phyloP scores from a whole-genome alignment of 2,888 invertebrate genomes.

The Willowsia nigromaculata region DNA sequence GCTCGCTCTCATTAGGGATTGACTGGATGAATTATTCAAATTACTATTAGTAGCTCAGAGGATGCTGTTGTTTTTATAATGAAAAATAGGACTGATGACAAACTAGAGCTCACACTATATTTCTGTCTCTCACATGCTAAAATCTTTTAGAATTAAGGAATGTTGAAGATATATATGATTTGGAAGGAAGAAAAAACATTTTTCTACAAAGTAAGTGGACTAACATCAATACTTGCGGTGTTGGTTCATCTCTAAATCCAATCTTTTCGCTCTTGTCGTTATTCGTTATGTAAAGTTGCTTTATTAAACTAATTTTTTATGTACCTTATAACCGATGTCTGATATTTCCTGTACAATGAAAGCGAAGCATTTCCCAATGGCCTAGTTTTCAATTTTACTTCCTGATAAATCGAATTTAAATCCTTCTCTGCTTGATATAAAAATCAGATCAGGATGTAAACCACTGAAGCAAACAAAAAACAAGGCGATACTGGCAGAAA shows the following conservation, averaged over 20 bases:
- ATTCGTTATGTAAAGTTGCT: not conserved
- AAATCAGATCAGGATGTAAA: not conserved
- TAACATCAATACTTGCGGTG: not conserved
- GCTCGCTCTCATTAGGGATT: not conserved
- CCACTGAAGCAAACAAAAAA: not conserved
- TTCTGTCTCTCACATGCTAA: too few relatives aligned
- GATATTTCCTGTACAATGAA: constrained; percentile 1
- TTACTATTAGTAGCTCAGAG: not conserved
- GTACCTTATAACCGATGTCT: not conserved
- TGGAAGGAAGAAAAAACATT: not conserved
- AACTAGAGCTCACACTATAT: too few relatives aligned
- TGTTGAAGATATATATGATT: too few relatives aligned
- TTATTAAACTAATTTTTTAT: not conserved
- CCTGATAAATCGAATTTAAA: not conserved
- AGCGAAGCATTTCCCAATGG: constrained; percentile 17
- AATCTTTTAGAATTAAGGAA: too few relatives aligned
- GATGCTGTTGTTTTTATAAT: constrained; percentile 5
- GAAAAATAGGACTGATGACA: too few relatives aligned
- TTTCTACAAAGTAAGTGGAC: too few relatives aligned
- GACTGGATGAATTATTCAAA: not conserved
- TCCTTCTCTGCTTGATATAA: not conserved
- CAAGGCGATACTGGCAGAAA: too few relatives aligned
- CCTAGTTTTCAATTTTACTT: constrained; percentile 40
- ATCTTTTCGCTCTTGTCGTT: not conserved
- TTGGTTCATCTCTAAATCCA: not conserved